Evolutionary conservation across 2,797 vertebrate genomes (phyloP).

Genomic region (Saxicola maurus): DNA sequence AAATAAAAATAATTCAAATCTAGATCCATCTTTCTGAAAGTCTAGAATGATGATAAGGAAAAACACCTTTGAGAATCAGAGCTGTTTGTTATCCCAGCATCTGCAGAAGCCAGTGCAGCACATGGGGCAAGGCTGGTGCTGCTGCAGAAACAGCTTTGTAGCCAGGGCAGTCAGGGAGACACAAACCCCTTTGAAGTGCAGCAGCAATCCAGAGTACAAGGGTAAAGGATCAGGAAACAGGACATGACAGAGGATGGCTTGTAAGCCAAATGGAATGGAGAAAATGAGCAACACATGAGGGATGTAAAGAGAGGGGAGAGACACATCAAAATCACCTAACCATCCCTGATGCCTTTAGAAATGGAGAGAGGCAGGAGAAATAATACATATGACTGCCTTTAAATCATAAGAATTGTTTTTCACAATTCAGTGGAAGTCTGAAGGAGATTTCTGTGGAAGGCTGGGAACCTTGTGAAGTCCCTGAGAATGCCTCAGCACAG

Average conservation of each 20-base stretch:
- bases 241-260: conserved; percentile 23
- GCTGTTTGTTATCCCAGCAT: neutral
- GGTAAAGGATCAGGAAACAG: conserved; percentile 26
- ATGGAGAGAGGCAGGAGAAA: conserved; percentile 21
- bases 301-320: conserved; percentile 30
- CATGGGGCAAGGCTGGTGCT: neutral
- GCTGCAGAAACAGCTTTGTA: neutral
- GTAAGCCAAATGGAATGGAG: conserved; percentile 49
- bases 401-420: conserved; percentile 13
- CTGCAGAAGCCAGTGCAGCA: neutral
- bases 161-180: neutral
- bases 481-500: neutral
- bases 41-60: neutral
- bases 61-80: neutral
- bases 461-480: neutral
- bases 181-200: conserved; percentile 19
- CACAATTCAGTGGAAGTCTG: neutral
- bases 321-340: conserved; percentile 29
- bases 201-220: neutral
- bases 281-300: conserved; percentile 50
- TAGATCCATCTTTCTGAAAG: neutral
- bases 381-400: conserved; percentile 24
- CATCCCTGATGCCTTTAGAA: conserved; percentile 46
- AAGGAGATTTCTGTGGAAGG: conserved; percentile 44
- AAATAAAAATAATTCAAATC: neutral